A percentile compares a stretch with the other conserved stretches of the same genome.
phyloP scores from a whole-genome alignment of 2,113 vertebrate genomes.

The Etheostoma spectabile region DNA sequence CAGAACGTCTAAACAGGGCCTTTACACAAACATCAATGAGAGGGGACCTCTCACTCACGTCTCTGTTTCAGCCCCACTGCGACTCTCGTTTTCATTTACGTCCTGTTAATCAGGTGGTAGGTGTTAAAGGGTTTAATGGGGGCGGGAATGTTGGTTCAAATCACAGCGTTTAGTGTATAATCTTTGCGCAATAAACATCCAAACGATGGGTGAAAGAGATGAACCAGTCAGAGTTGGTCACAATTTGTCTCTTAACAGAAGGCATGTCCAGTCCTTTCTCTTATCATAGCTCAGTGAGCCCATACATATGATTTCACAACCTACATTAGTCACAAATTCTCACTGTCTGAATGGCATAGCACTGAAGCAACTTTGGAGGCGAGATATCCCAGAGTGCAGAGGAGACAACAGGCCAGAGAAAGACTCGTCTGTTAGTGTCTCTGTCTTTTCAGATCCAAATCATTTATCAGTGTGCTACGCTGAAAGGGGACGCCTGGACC shows the following conservation, averaged over 20 bases:
- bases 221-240: slow-evolving; percentile 9
- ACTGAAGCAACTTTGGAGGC: slow-evolving; percentile 50
- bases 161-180: slow-evolving; percentile 36
- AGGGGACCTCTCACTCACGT: slow-evolving; percentile 57
- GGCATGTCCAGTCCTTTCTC: background rate
- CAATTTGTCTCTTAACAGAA: background rate
- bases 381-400: slow-evolving; percentile 29
- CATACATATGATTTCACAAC: slow-evolving; percentile 12
- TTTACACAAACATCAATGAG: slow-evolving; percentile 77
- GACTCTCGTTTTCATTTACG: slow-evolving; percentile 60
- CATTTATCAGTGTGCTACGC: slow-evolving; percentile 82
- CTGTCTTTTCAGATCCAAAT: slow-evolving; percentile 76
- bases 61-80: slow-evolving; percentile 53
- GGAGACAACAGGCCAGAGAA: slow-evolving; percentile 57
- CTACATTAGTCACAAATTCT: slow-evolving; percentile 2
- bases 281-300: background rate
- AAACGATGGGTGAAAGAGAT: slow-evolving; percentile 16
- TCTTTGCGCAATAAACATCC: slow-evolving; percentile 35
- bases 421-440: slow-evolving; percentile 78
- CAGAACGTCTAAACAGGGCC: slow-evolving; percentile 63
- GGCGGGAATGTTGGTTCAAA: slow-evolving; percentile 19
- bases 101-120: slow-evolving; percentile 52
- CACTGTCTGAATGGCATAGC: slow-evolving; percentile 7
- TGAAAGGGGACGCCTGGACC: slow-evolving; percentile 80
- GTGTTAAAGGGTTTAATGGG: slow-evolving; percentile 39